These are phyloP conservation scores for Asarcornis scutulata DNA, from an alignment of 2,113 vertebrate species.

Conservation along the genomic window DNA sequence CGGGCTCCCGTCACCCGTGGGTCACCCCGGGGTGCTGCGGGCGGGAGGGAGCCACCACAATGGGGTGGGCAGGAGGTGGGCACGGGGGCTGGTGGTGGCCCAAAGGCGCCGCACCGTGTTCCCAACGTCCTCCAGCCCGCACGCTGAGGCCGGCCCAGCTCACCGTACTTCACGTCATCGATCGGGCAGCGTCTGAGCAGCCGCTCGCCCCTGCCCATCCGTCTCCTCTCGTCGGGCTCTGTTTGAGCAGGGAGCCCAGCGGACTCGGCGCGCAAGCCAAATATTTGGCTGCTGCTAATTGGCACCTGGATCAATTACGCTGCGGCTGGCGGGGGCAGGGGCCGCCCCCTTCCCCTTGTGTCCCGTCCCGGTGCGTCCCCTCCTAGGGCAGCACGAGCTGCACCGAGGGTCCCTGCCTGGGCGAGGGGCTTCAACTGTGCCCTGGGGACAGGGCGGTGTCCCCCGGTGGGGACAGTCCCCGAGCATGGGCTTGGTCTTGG, in stretches of 20 bases:
- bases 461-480: background rate
- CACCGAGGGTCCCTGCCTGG: too few species aligned
- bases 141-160: background rate
- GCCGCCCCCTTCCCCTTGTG: background rate
- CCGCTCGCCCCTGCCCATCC: background rate
- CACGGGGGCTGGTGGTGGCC: rapidly evolving
- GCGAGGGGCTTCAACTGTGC: background rate
- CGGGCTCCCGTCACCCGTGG: background rate
- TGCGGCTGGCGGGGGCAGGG: background rate
- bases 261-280: constrained; percentile 64
- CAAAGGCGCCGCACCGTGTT: rapidly evolving
- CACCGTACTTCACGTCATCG: background rate
- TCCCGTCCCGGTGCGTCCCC: background rate
- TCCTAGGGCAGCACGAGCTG: too few species aligned
- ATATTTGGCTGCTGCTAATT: constrained; percentile 78
- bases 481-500: rapidly evolving
- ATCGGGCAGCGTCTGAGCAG: background rate
- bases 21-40: background rate
- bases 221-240: constrained; percentile 68
- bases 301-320: constrained; percentile 70
- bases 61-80: background rate
- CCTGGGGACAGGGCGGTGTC: background rate
- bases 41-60: too few species aligned
- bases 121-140: too few species aligned
- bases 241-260: constrained; percentile 63